phyloP scores from a whole-genome alignment of 2,888 invertebrate genomes.

The Drosophila limbata region DNA sequence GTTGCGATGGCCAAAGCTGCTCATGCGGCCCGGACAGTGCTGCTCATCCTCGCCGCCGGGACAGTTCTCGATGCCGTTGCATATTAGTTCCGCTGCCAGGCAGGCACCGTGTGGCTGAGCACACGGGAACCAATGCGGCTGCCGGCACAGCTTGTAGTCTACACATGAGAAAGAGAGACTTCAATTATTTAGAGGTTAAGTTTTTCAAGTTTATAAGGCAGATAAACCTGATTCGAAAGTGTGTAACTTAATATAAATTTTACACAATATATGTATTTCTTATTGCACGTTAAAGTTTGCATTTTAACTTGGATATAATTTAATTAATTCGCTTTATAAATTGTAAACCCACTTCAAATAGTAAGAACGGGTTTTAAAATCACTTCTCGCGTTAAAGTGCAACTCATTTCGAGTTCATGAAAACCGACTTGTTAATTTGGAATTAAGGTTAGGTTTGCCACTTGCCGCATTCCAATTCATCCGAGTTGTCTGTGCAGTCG shows the following conservation, averaged over 20 bases:
- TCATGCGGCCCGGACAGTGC: conserved; percentile 65
- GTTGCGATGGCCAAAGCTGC: conserved; percentile 59
- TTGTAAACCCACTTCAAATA: too few relatives aligned
- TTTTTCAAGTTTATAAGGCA: neutral
- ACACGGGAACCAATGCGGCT: conserved; percentile 84
- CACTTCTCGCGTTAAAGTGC: neutral
- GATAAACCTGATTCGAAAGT: neutral
- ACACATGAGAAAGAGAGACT: neutral
- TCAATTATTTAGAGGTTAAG: neutral
- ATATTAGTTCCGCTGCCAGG: conserved; percentile 89
- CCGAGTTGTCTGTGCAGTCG: conserved; percentile 83
- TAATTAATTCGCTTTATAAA: too few relatives aligned
- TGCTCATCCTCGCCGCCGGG: conserved; percentile 89
- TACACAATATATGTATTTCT: too few relatives aligned
- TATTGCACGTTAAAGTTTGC: too few relatives aligned
- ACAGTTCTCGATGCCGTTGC: conserved; percentile 90
- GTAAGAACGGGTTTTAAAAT: too few relatives aligned
- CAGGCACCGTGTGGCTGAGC: conserved; percentile 87
- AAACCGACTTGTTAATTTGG: neutral
- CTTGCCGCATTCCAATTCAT: conserved; percentile 84
- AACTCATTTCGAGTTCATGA: neutral
- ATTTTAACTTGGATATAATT: too few relatives aligned
- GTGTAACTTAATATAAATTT: too few relatives aligned
- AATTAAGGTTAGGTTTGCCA: neutral
- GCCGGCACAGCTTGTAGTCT: conserved; percentile 81